These are phyloP conservation scores for Monopterus albus DNA, from an alignment of 2,113 vertebrate species.

Conservation along the genomic window DNA sequence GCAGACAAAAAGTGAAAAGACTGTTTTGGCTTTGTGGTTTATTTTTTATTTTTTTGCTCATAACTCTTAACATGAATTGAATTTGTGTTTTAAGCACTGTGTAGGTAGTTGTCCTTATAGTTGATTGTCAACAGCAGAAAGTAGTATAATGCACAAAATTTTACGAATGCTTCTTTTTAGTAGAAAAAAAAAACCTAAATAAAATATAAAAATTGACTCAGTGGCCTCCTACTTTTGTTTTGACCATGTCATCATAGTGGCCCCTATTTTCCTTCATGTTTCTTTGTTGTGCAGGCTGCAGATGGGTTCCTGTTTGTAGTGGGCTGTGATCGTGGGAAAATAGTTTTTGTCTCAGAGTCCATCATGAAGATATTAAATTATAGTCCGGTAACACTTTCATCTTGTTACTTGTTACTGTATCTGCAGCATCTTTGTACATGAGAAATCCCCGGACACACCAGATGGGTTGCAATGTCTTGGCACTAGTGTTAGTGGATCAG, in stretches of 20 bases:
- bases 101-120: too few species aligned
- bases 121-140: too few species aligned
- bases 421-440: conserved; percentile 29
- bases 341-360: conserved; percentile 93
- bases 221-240: conserved; percentile 20
- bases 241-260: conserved; percentile 38
- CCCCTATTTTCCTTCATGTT: conserved; percentile 21
- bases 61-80: too few species aligned
- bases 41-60: too few species aligned
- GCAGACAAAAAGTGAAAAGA: too few species aligned
- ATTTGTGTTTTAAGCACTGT: too few species aligned
- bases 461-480: conserved; percentile 19
- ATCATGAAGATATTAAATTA: conserved; percentile 92
- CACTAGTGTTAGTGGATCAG: background rate
- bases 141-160: too few species aligned
- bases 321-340: conserved; percentile 92
- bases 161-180: too few species aligned
- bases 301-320: conserved; percentile 94
- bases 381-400: conserved; percentile 82
- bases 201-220: background rate
- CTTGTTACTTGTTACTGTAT: conserved; percentile 52
- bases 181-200: background rate
- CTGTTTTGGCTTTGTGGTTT: too few species aligned
- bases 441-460: conserved; percentile 37
- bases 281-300: conserved; percentile 84